phyloP scores from a whole-genome alignment of 2,888 invertebrate species.

The Psylliodes chrysocephalus region DNA sequence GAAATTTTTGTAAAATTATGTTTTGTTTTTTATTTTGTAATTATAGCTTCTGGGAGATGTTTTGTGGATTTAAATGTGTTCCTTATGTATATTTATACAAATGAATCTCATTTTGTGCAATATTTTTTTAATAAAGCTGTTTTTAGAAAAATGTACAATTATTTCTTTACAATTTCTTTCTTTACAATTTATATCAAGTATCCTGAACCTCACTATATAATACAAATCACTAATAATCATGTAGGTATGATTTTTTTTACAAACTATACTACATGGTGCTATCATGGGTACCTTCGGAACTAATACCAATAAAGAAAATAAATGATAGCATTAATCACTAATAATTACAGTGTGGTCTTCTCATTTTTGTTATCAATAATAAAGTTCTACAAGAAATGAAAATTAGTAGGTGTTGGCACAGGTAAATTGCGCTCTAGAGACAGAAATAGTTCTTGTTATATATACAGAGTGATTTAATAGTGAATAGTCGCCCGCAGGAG shows the following conservation, averaged over 20 bases:
- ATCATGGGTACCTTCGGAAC: background rate
- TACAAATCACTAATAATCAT: no score
- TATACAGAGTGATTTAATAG: no score
- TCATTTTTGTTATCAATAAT: constrained; percentile 12
- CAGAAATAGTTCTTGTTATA: no score
- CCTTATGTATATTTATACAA: constrained; percentile 48
- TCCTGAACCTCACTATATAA: no score
- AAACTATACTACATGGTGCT: no score
- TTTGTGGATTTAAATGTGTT: constrained; percentile 40
- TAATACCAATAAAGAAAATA: constrained; percentile 17
- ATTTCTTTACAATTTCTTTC: constrained; percentile 3
- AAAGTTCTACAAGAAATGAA: constrained; percentile 2
- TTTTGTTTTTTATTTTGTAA: background rate
- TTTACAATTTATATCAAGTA: no score
- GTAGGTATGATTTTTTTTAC: no score
- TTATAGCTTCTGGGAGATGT: constrained; percentile 35
- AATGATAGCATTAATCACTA: constrained; percentile 22
- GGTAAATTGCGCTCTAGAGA: background rate
- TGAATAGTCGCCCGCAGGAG: no score
- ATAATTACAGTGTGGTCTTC: constrained; percentile 13
- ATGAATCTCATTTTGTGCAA: constrained; percentile 39
- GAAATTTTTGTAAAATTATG: background rate
- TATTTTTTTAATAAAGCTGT: constrained; percentile 45
- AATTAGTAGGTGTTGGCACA: background rate
- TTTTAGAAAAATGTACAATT: constrained; percentile 20